Evolutionary conservation across 2,113 vertebrate species (phyloP).

Genomic region (Osmerus eperlanus): DNA sequence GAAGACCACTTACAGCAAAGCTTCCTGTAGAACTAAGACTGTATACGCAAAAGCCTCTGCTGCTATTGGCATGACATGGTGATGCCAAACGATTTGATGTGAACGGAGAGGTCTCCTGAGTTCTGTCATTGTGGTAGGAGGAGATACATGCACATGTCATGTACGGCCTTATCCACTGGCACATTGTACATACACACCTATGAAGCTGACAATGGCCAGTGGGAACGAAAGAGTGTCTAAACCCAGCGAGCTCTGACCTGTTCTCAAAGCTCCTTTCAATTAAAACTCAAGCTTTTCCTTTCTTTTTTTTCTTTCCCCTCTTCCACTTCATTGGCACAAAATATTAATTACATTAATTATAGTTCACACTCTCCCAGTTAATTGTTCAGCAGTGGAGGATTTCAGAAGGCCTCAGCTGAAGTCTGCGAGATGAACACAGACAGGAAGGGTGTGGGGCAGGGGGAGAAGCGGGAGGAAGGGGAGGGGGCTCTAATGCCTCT

Average conservation of each 20-base stretch:
- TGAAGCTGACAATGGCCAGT: constrained; percentile 17
- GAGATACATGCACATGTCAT: constrained; percentile 23
- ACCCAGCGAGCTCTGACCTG: constrained; percentile 51
- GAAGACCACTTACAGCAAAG: constrained; percentile 44
- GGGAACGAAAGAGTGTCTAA: constrained; percentile 27
- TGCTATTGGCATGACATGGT: constrained; percentile 37
- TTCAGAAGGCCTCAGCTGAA: constrained; percentile 67
- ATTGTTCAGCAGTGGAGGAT: constrained; percentile 63
- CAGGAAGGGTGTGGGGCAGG: constrained; percentile 26
- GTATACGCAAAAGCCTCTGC: constrained; percentile 54
- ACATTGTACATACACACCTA: constrained; percentile 38
- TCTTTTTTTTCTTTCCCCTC: constrained; percentile 24
- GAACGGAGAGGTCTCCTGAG: background rate
- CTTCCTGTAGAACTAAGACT: constrained; percentile 52
- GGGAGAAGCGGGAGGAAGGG: constrained; percentile 30
- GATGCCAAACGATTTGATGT: background rate
- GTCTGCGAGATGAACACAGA: constrained; percentile 61
- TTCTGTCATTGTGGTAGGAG: constrained; percentile 27
- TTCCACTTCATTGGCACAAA: constrained; percentile 52
- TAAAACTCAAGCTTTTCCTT: constrained; percentile 53
- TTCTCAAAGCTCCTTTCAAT: constrained; percentile 58
- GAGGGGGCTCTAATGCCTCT: constrained; percentile 51
- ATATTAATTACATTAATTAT: constrained; percentile 70
- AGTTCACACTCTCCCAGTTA: constrained; percentile 69
- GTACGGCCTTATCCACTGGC: constrained; percentile 26